Percentiles rank a stretch among this genome's conserved stretches.
These are phyloP conservation scores for Hydrotaea diabolus DNA, from an alignment of 2,888 invertebrate genomes.

Conservation along the genomic window DNA sequence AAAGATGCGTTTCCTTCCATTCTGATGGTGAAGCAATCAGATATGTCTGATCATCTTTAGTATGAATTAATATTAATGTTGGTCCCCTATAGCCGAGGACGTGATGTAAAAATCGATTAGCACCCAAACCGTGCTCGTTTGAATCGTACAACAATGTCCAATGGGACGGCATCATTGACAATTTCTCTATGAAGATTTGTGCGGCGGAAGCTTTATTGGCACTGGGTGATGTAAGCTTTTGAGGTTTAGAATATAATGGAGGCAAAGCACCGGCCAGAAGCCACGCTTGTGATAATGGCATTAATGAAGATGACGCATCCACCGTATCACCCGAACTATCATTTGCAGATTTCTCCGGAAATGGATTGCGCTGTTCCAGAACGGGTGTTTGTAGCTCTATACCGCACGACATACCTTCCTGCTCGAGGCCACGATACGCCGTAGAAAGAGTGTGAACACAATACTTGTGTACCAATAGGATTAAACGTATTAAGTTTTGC, in stretches of 20 bases:
- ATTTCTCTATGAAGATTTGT: conserved; percentile 84
- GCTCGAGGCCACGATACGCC: conserved; percentile 83
- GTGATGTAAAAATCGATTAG: conserved; percentile 93
- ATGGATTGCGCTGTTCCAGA: conserved; percentile 83
- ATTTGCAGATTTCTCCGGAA: conserved; percentile 73
- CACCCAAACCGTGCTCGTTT: conserved; percentile 91
- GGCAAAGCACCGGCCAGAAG: conserved; percentile 86
- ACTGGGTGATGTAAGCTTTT: conserved; percentile 73
- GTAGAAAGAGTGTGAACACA: conserved; percentile 81
- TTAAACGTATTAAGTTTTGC: conserved; percentile 88
- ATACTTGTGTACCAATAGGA: conserved; percentile 88
- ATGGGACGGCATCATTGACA: conserved; percentile 88
- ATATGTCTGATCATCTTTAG: conserved; percentile 84
- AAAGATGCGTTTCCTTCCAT: conserved; percentile 92
- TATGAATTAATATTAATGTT: conserved; percentile 84
- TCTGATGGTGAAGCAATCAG: conserved; percentile 89
- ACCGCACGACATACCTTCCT: conserved; percentile 80
- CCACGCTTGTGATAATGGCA: conserved; percentile 87
- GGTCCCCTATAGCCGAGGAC: conserved; percentile 86
- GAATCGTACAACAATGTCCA: conserved; percentile 93
- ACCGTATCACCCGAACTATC: conserved; percentile 61
- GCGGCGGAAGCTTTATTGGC: conserved; percentile 78
- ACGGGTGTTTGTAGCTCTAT: conserved; percentile 90
- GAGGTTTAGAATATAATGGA: conserved; percentile 82
- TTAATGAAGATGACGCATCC: conserved; percentile 78